phyloP scores from a whole-genome alignment of 2,888 invertebrate genomes.

The Drosophila antonietae region DNA sequence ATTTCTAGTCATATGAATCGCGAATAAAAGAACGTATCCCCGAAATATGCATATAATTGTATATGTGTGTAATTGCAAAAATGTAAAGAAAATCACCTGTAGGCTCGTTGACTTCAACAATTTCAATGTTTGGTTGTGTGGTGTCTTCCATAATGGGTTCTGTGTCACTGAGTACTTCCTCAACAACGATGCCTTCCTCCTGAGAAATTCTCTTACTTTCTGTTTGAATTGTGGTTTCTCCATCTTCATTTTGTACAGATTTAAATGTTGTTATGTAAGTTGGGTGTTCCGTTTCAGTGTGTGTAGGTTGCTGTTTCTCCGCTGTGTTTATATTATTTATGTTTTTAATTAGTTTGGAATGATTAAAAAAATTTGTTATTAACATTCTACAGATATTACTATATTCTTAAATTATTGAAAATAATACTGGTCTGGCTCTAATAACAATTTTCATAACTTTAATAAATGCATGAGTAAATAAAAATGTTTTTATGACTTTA shows the following conservation, averaged over 20 bases:
- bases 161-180: conserved; percentile 84
- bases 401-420: not conserved
- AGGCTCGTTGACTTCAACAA: conserved; percentile 82
- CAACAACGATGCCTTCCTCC: conserved; percentile 83
- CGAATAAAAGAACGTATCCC: not conserved
- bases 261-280: conserved; percentile 84
- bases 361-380: conserved; percentile 57
- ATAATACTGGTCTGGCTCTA: not conserved
- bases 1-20: conserved; percentile 12
- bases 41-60: conserved; percentile 21
- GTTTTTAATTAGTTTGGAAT: conserved; percentile 41
- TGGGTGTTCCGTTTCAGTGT: conserved; percentile 82
- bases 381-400: conserved; percentile 14
- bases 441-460: not conserved
- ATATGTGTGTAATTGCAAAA: conserved; percentile 22
- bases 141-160: conserved; percentile 76
- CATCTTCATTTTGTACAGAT: conserved; percentile 83
- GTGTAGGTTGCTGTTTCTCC: conserved; percentile 74
- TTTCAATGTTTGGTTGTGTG: conserved; percentile 80
- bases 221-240: conserved; percentile 82
- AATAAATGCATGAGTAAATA: not conserved
- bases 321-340: conserved; percentile 58
- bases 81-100: conserved; percentile 80
- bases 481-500: not conserved
- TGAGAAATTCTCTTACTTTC: conserved; percentile 83